phyloP scores from a whole-genome alignment of 1,140 invertebrate genomes.

The Tetramorium alpestre region DNA sequence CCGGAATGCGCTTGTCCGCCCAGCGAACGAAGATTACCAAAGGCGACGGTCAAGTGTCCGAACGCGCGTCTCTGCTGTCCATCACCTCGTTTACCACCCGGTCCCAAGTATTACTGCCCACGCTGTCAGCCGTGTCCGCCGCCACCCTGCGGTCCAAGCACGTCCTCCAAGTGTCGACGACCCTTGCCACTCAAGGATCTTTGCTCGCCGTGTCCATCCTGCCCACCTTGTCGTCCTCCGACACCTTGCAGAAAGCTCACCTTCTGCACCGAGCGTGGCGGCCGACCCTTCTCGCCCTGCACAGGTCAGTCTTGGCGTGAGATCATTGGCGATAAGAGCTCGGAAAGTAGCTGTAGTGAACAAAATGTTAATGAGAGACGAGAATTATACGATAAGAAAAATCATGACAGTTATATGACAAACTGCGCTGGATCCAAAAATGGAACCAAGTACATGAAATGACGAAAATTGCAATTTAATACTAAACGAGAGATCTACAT shows the following conservation, averaged over 20 bases:
- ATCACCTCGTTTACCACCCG: conserved; percentile 39
- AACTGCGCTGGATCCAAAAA: not conserved
- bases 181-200: not conserved
- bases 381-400: not conserved
- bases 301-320: conserved; percentile 64
- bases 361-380: not conserved
- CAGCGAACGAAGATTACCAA: conserved; percentile 74
- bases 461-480: not conserved
- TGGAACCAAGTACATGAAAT: not conserved
- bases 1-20: conserved; percentile 77
- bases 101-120: conserved; percentile 56
- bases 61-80: conserved; percentile 69
- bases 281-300: conserved; percentile 21
- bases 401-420: not conserved
- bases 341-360: not conserved
- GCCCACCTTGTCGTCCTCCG: conserved; percentile 50
- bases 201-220: conserved; percentile 8
- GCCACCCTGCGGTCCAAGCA: conserved; percentile 63
- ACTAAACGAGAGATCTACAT: not conserved
- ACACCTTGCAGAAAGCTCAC: conserved; percentile 51
- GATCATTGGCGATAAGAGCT: not conserved
- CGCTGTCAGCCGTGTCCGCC: conserved; percentile 55
- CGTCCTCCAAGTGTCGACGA: conserved; percentile 54
- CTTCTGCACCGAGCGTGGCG: not conserved
- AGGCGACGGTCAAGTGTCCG: conserved; percentile 64